phyloP scores from a whole-genome alignment of 2,888 invertebrate genomes.

The Cerceris ruficornis region DNA sequence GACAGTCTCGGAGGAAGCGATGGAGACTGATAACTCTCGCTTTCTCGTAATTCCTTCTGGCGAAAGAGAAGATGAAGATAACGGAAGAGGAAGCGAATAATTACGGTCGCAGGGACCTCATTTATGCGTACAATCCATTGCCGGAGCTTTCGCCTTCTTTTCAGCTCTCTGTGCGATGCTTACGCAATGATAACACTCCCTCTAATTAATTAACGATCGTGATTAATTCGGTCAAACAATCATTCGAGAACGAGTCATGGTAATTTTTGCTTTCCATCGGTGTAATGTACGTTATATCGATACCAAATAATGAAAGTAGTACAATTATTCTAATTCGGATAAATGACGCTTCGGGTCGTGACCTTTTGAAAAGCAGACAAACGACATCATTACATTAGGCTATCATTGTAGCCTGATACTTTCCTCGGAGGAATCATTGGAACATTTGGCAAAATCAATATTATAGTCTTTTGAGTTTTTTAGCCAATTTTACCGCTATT shows the following conservation, averaged over 20 bases:
- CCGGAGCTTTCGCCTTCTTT: background rate
- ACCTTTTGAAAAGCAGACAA: too few species aligned
- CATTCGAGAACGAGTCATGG: background rate
- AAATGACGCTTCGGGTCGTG: too few species aligned
- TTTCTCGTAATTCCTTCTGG: constrained; percentile 3
- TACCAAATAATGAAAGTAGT: background rate
- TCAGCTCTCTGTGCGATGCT: background rate
- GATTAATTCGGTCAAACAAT: background rate
- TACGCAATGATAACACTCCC: background rate
- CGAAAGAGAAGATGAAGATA: constrained; percentile 8
- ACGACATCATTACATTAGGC: too few species aligned
- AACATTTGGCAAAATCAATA: too few species aligned
- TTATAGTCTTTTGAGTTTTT: too few species aligned
- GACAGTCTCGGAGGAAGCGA: background rate
- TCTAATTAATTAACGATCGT: background rate
- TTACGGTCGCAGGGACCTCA: background rate
- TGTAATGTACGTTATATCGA: background rate
- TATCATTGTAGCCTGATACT: too few species aligned
- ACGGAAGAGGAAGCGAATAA: constrained; percentile 2
- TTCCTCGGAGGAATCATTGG: too few species aligned
- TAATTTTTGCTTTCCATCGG: background rate
- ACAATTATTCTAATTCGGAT: too few species aligned
- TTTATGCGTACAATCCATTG: constrained; percentile 6
- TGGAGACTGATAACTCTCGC: background rate
- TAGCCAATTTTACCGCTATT: too few species aligned